These are phyloP conservation scores for Cathartes aura DNA, from an alignment of 2,113 vertebrate genomes.

Conservation along the genomic window DNA sequence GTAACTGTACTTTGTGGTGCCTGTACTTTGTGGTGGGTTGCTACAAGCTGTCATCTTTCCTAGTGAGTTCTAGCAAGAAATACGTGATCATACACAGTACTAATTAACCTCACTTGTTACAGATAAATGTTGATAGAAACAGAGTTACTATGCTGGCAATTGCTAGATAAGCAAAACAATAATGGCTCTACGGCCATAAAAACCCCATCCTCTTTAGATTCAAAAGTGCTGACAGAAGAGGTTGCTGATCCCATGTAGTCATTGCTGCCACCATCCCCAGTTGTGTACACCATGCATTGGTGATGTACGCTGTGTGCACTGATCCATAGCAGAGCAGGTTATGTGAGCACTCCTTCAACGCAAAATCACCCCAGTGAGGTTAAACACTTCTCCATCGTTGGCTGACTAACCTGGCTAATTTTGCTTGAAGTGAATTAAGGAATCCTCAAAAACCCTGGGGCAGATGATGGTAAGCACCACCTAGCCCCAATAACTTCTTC, in stretches of 20 bases:
- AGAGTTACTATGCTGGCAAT: background rate
- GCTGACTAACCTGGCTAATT: background rate
- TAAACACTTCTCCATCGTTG: background rate
- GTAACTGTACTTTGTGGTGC: background rate
- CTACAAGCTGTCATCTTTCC: background rate
- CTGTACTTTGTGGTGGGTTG: background rate
- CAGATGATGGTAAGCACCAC: background rate
- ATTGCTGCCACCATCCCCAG: background rate
- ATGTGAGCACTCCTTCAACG: background rate
- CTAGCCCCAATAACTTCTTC: background rate
- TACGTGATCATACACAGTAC: rapidly evolving
- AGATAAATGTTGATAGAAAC: background rate
- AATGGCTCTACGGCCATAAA: background rate
- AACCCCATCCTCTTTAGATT: background rate
- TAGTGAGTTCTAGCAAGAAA: background rate
- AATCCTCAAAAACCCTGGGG: background rate
- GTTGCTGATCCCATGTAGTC: background rate
- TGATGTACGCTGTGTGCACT: background rate
- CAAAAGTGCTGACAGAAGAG: background rate
- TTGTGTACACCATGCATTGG: background rate
- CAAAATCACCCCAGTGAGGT: background rate
- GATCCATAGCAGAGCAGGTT: background rate
- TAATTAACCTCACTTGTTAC: background rate
- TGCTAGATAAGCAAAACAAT: background rate
- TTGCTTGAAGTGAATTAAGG: background rate